Percentiles rank a stretch among this genome's conserved stretches.
Conservation (phyloP, 2,888 invertebrate genomes). For the Lycocerus yunnanus region DNA sequence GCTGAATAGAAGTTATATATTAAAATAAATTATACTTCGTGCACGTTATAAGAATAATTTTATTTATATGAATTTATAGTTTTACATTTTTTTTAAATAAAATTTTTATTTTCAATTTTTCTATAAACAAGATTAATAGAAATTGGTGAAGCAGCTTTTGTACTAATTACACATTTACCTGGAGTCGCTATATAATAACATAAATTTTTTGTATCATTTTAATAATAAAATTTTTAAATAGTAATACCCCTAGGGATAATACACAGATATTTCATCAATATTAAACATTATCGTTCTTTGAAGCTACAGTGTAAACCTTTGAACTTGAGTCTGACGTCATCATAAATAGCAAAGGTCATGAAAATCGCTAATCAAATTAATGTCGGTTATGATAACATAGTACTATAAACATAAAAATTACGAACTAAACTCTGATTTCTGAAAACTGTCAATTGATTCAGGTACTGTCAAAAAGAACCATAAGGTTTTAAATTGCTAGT, state of each 20-base stretch:
- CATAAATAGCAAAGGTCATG: too few species aligned
- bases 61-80: neutral
- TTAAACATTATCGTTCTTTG: neutral
- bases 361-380: too few species aligned
- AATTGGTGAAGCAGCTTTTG: neutral
- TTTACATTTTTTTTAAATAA: neutral
- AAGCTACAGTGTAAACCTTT: neutral
- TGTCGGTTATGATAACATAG: too few species aligned
- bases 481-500: too few species aligned
- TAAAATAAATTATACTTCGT: constrained; percentile 34
- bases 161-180: neutral
- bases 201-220: neutral
- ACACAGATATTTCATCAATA: neutral
- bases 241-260: too few species aligned
- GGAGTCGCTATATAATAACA: neutral
- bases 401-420: too few species aligned
- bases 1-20: constrained; percentile 36
- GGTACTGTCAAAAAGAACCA: too few species aligned
- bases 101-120: neutral
- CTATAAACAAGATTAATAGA: neutral
- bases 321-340: too few species aligned
- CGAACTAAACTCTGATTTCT: too few species aligned
- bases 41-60: neutral
- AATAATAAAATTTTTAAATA: neutral
- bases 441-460: too few species aligned